Evolutionary conservation across 2,797 vertebrate genomes (phyloP), one percentile per base, ranked within the genome.

Genomic region (Eptatretus atami): DNA sequence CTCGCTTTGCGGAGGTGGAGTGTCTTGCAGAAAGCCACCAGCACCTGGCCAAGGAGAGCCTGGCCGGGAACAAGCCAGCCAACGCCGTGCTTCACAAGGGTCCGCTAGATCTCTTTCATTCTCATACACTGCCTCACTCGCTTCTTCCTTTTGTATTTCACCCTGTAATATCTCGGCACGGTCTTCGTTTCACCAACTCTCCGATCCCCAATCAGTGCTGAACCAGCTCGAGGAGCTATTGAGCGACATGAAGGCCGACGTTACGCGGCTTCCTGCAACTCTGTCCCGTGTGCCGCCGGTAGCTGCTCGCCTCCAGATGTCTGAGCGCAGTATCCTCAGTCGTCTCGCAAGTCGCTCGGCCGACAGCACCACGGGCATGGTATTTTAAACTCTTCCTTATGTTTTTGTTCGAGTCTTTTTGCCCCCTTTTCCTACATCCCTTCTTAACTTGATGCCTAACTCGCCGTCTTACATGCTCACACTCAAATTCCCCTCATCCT

Each of bases 171-270:
- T 44, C 31, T 44, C 31, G 31, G 6, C 31, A 44, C 31, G 31
- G 31, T 44, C 31, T 44, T 44, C 31, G 6, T 44, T 44, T 44
- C 31, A 44, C 6, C 6, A 44, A 4, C 31, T 44, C 6, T 44
- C 31, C 31, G 31, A 44, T 8, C 31, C 31, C 55, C 15, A 63
- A 70, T 63, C 72, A 96, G 92, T 98, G 71, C 79, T 98, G 71
- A 98, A 98, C 78, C 92, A 98, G 74, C 75, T 98, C n/a, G 92
- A 98, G 75, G 92, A 98, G 71, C 76, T 98, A 65, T 73, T 98
- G 70, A 96, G 92, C 66, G 90, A 98, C 75, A 98, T 98, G 90
- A 98, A 98, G 74, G 90, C 90, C 0, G 90, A 98, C 52, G 92
- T 98, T 69, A 94, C 90, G 0, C 82, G 90, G 63, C 77, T 96